A percentile compares a stretch with the other conserved stretches of the same genome.
These are phyloP conservation scores for Etheostoma perlongum DNA, from an alignment of 2,797 vertebrate genomes.

Conservation along the genomic window DNA sequence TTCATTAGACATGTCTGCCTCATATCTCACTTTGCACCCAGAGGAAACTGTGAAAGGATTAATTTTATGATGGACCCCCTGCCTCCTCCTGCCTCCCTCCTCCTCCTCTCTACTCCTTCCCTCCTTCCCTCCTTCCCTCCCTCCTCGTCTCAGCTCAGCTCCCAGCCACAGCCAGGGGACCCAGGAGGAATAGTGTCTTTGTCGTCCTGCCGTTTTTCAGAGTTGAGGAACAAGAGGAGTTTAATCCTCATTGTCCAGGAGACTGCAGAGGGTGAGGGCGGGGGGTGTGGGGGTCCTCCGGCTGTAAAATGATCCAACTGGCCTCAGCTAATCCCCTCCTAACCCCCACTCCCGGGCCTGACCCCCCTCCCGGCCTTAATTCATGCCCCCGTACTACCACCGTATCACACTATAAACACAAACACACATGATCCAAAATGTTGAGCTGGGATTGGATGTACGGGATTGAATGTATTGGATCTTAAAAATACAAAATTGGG, in stretches of 20 bases:
- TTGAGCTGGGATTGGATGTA: background rate
- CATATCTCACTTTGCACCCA: slow-evolving; percentile 85
- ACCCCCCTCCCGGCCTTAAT: slow-evolving; percentile 73
- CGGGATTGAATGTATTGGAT: too few relatives aligned
- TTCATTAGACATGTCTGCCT: slow-evolving; percentile 82
- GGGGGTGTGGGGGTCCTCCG: slow-evolving; percentile 74
- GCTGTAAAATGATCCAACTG: slow-evolving; percentile 98
- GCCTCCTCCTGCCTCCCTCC: slow-evolving; percentile 66
- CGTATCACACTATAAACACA: slow-evolving; percentile 58
- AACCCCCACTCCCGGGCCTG: slow-evolving; percentile 84
- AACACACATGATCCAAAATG: slow-evolving; percentile 27
- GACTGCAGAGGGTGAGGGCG: slow-evolving; percentile 77
- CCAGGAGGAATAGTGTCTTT: slow-evolving; percentile 85
- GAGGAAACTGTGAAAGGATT: slow-evolving; percentile 85
- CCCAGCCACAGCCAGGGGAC: slow-evolving; percentile 77
- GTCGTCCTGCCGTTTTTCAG: slow-evolving; percentile 83
- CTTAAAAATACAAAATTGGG: slow-evolving; percentile 29
- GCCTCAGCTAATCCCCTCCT: slow-evolving; percentile 94
- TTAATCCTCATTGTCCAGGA: slow-evolving; percentile 89
- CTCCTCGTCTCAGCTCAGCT: slow-evolving; percentile 65
- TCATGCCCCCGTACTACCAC: slow-evolving; percentile 61
- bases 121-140: slow-evolving; percentile 27
- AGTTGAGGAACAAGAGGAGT: slow-evolving; percentile 89
- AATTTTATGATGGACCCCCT: slow-evolving; percentile 84
- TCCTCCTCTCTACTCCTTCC: slow-evolving; percentile 43